Evolutionary conservation across 2,888 invertebrate species (phyloP), one percentile per base, ranked within the genome.

Genomic region (Drosophila trichaetosa): DNA sequence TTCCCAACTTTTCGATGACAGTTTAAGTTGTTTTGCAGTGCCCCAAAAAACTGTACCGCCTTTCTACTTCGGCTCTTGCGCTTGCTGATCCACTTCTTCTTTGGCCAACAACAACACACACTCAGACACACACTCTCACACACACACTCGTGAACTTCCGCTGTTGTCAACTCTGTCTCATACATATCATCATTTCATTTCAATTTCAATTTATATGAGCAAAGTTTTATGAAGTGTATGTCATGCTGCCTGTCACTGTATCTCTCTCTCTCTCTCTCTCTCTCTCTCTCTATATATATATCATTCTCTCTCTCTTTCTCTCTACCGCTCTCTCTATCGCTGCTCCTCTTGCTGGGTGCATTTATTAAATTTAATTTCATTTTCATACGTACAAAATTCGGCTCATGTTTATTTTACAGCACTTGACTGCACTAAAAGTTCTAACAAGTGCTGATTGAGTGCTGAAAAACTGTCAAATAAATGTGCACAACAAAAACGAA

Each of bases 161-260:
- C 66, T 49, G 74, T 73, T 80, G 78, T 79, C 77, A 80, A 73
- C 79, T 79, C 67, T 59, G 61, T 60, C 79, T 56, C 76, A 69
- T 75, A 76, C 76, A 79, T 80, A 82, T 83, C 83, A 83, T 78
- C 84, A 83, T 82, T 82, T 79, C 69, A 82, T 83, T 83, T 83
- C 84, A 82, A 82, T 83, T 82, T 82, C 88, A 87, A 87, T 87
- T 87, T 87, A 88, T 90, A 90, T 87, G 90, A 88, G 86, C 77
- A 87, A 89, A 87, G 79, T 90, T 90, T 87, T 88, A 89, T 86
- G 88, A 89, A 85, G 87, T 85, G 89, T 82, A 85, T 85, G 85
- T 85, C 88, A 86, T 73, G 73, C 75, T 78, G 82, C 70, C 78
- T 73, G 59, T 65, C 76, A 53, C 69, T 56, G n/a, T 48, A 54